Evolutionary conservation across 2,113 vertebrate genomes (phyloP), one percentile per base, ranked within the genome.

Genomic region (Otis tarda): DNA sequence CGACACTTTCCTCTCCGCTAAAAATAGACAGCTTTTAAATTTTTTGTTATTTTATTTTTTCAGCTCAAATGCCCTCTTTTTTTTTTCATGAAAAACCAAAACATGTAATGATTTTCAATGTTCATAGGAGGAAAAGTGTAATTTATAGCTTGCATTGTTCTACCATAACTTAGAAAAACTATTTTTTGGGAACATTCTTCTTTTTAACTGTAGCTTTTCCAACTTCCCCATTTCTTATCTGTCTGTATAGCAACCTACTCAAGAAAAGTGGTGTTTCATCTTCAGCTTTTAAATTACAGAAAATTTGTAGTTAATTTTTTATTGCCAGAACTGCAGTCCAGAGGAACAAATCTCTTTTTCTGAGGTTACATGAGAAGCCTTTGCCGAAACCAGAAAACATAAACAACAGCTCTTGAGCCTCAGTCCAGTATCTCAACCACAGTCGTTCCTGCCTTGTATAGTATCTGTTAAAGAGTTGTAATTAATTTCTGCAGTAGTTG

Each of bases 401-500:
- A 80, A 57, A 81, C 3, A 8, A 64, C 23, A 81, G 21, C 20
- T 68, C 33, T 56, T 87, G 53, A 79, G 7, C 25, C 12, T 76
- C 12, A 49, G 20, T 68, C 59, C 35, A 82, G n/a, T 30, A 30
- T 45, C 45, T 88, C 67, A 88, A 74, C n/a, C 37, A 56, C 57
- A 93, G 15, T 78, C 4, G 1, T 50, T 94, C 6, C 27, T 65
- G 37, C 13, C 37, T 65, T 8, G 9, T 52, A 87, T 1, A 55
- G 3, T 35, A 55, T 45, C 59, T 87, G 12, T 83, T 93, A 94
- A 91, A 77, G 60, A 81, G 50, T 15, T 90, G 59, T 89, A 92
- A 94, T 96, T 97, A 95, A 94, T 92, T 94, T 41, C 31, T 73
- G 24, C 47, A 83, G 60, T 71, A 94, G 61, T 91, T 96, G 17